Base-by-base conservation (phyloP, 2,888 invertebrate species). In the Ephialtes manifestator region DNA sequence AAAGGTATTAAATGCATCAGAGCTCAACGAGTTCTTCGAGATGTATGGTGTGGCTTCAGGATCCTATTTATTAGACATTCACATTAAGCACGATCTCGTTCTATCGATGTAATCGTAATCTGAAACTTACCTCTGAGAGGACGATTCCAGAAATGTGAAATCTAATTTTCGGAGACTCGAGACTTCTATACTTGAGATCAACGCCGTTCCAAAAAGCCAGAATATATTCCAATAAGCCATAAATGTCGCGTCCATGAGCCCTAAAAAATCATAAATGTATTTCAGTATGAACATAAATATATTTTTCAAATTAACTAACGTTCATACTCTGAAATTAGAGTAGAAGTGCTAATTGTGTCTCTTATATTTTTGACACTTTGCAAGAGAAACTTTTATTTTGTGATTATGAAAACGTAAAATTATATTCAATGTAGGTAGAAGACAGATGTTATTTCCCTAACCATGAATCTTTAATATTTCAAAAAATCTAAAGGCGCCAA, bases 101-200 rank as follows among this genome's bases (percentile, higher is more conserved):
- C 7, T 18, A 10, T 39, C 35, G 1, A 10, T 39, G 10, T 39
- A 4, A 18, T 39, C 15, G 15, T 10, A 2, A 31, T 35, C 31
- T 1, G 10, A n/a, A 20, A 68, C 58, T 79, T 43, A 85, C 86
- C 43, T 53, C 28, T 24, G 80, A 68, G 3, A 88, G n/a, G 39
- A 88, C 18, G 18, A 88, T 83, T 24, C 77, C 86, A 1, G 86
- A 70, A 18, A 87, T 87, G 18, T 84, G 84, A 0, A 88, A 46
- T 63, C 86, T 75, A 15, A 84, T n/a, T 24, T 53, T 79, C 3
- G 88, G 88, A n/a, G 71, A 46, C 10, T 72, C 24, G 10, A 87
- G 58, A 43, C 35, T 55, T 48, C 88, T 60, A 48, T 72, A 87
- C 65, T 63, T 78, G 55, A 88, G 80, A 72, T 88, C 88, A 11